A percentile compares a stretch with the other conserved stretches of the same genome.
Evolutionary conservation across 2,113 vertebrate species (phyloP).

Genomic region (Vulpes vulpes): DNA sequence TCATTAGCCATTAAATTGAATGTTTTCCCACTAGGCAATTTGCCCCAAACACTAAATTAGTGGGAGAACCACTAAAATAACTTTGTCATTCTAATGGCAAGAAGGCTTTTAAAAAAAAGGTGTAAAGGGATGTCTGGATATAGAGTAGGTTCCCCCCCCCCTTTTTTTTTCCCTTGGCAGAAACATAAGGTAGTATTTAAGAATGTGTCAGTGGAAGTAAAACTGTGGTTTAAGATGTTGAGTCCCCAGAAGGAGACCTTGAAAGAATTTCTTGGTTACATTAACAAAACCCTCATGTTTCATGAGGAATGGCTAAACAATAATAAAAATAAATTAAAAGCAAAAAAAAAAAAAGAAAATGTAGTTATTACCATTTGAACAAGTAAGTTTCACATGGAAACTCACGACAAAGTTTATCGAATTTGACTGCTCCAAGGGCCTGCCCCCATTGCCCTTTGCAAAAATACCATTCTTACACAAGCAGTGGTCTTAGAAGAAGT

Average conservation of each 20-base stretch:
- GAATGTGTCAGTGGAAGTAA: neutral
- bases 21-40: conserved; percentile 55
- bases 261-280: neutral
- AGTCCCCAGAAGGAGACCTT: neutral
- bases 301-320: neutral
- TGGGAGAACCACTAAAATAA: conserved; percentile 42
- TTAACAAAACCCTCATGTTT: neutral
- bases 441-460: neutral
- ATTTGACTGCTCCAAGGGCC: neutral
- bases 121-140: neutral
- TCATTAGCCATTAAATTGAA: conserved; percentile 70
- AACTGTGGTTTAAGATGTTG: neutral
- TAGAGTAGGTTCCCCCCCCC: neutral
- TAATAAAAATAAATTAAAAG: conserved; percentile 33
- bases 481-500: neutral
- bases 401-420: neutral
- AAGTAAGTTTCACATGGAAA: neutral
- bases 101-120: conserved; percentile 1
- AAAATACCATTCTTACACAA: neutral
- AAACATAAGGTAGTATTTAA: conserved; percentile 27
- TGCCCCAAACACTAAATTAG: conserved; percentile 56
- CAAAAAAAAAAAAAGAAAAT: neutral
- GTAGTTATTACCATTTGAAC: neutral
- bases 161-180: neutral
- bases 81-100: neutral